Evolutionary conservation across 2,797 vertebrate species (phyloP).

Genomic region (Acropternis orthonyx): DNA sequence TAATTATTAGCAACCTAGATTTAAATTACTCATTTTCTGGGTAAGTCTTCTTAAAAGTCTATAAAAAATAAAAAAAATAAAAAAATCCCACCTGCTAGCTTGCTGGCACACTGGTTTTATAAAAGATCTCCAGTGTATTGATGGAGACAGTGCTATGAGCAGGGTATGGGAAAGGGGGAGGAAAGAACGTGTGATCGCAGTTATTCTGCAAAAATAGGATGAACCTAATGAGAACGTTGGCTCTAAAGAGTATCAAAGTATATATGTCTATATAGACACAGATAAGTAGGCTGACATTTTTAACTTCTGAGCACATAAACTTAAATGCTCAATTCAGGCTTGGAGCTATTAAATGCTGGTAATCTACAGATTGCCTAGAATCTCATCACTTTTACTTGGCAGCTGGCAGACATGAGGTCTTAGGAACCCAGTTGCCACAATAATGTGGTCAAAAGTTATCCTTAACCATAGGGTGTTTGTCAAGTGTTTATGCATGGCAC

Average conservation of each 20-base stretch:
- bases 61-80: neutral
- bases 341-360: neutral
- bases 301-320: neutral
- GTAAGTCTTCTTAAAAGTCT: slow-evolving; percentile 9
- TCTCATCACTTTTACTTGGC: neutral
- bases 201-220: neutral
- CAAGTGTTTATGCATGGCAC: neutral
- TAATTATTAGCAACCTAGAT: slow-evolving; percentile 54
- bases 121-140: neutral
- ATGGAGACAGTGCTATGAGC: neutral
- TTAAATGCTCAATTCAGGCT: neutral
- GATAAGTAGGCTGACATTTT: neutral
- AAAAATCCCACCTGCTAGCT: slow-evolving; percentile 7
- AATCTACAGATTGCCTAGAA: neutral
- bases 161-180: neutral
- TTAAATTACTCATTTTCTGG: slow-evolving; percentile 7
- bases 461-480: neutral
- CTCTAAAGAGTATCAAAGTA: neutral
- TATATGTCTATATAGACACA: neutral
- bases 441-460: neutral
- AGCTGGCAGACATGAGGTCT: neutral
- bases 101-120: neutral
- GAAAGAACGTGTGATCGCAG: neutral
- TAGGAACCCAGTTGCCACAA: neutral
- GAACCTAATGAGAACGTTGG: neutral